Base-by-base conservation (phyloP, 2,113 vertebrate species). In the Nerophis lumbriciformis region DNA sequence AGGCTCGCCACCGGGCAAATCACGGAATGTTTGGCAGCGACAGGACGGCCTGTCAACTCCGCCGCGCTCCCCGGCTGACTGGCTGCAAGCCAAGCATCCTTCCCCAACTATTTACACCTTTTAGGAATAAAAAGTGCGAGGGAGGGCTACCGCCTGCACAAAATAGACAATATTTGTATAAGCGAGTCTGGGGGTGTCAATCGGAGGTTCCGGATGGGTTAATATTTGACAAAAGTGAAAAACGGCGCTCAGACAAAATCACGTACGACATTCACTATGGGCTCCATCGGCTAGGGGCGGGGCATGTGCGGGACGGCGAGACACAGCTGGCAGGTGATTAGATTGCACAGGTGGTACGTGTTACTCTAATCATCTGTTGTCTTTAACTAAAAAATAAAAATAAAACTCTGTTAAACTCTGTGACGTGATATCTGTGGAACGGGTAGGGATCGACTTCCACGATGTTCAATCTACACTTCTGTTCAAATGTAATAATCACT, bases 1-100 rank as follows among this genome's bases (percentile, higher is more conserved):
- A 38, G 12, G 67, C 51, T 68, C 19, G 69, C 67, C 68, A 78
- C 52, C 55, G 63, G 76, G 65, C 70, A 80, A 77, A 75, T 75
- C 69, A 48, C 42, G 65, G 49, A 56, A 54, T 64, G 6, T 62
- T 59, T 77, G 57, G 67, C 76, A 72, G 54, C 53, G 64, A 72
- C 53, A 59, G 53, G 53, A 55, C 63, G 60, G 38, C 28, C 45
- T 71, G 76, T 73, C 68, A 76, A 44, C 21, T 67, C 53, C 60
- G 57, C 51, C 59, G 62, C 50, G 53, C n/a, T 60, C 35, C 13
- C 50, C 69, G 71, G 59, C 42, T 45, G 10, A 4, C 42, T 45
- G 42, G 42, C 59, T 65, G 48, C 38, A 61, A 48, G 61, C 62
- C 71, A 78, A 38, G 15, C 48, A 64, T 66, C 49, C 53, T 63